Evolutionary conservation across 2,113 vertebrate genomes (phyloP).

Genomic region (Sander lucioperca): DNA sequence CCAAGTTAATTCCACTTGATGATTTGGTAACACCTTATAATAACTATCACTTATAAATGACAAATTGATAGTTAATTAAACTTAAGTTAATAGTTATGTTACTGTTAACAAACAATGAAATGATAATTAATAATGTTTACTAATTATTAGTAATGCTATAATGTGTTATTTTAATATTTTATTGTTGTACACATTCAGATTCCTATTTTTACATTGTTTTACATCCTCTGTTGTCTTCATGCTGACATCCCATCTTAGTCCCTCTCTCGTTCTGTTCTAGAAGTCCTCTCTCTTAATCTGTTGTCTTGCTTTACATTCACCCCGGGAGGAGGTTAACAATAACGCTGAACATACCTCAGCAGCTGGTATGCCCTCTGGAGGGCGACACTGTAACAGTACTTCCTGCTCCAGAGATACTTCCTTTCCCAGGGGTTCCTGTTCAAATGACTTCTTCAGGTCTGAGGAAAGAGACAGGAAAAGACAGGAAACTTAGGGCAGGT

Average conservation of each 20-base stretch:
- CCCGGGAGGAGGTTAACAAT: slow-evolving; percentile 10
- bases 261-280: neutral
- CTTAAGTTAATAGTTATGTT: too few relatives aligned
- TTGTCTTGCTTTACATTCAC: slow-evolving; percentile 20
- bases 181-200: neutral
- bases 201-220: slow-evolving; percentile 28
- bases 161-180: too few relatives aligned
- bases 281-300: slow-evolving; percentile 1
- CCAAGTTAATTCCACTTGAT: slow-evolving; percentile 35
- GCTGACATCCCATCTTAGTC: slow-evolving; percentile 3
- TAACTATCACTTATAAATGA: too few relatives aligned
- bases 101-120: too few relatives aligned
- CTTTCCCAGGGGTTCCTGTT: slow-evolving; percentile 95
- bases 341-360: slow-evolving; percentile 87
- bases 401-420: slow-evolving; percentile 96
- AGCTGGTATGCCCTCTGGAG: slow-evolving; percentile 94
- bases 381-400: slow-evolving; percentile 94
- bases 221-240: slow-evolving; percentile 18
- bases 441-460: slow-evolving; percentile 96
- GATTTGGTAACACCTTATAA: neutral
- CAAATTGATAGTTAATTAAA: too few relatives aligned
- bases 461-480: slow-evolving; percentile 38
- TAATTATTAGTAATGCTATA: too few relatives aligned
- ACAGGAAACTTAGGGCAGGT: neutral
- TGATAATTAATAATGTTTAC: too few relatives aligned